Conservation (phyloP, 2,797 vertebrate genomes). For the Pangasius krempfi region DNA sequence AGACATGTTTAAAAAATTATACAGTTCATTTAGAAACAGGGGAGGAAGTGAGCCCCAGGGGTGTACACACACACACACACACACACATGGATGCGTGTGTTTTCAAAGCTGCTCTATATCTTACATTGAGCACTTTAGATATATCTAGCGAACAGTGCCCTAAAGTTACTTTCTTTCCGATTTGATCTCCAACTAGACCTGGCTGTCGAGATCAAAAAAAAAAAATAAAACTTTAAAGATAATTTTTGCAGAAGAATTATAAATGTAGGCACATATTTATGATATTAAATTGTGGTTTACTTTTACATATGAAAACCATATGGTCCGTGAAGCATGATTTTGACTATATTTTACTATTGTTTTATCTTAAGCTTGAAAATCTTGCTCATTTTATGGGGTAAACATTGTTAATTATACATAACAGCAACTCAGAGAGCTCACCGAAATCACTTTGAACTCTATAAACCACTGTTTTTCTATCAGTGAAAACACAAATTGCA, state of each 20-base stretch:
- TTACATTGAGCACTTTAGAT: not conserved
- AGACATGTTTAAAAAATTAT: constrained; percentile 64
- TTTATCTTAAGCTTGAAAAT: not conserved
- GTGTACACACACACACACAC: constrained; percentile 9
- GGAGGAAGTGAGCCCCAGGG: constrained; percentile 58
- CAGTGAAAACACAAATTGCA: not conserved
- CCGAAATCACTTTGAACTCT: not conserved
- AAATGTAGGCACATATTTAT: not conserved
- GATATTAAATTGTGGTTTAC: not conserved
- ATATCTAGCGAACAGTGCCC: not conserved
- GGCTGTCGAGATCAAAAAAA: not conserved
- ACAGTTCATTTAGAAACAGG: constrained; percentile 57
- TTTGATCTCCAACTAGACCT: not conserved
- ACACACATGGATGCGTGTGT: not conserved
- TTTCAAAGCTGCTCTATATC: constrained; percentile 13
- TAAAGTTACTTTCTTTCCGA: not conserved
- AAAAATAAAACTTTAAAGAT: not conserved
- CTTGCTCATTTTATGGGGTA: not conserved
- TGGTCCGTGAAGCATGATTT: not conserved
- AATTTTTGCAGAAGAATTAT: not conserved
- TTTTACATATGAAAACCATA: not conserved
- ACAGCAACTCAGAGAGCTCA: not conserved
- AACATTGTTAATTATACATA: not conserved
- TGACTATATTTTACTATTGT: not conserved
- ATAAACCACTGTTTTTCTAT: not conserved